These are phyloP conservation scores for Trachythela sp. DNA, from an alignment of 64 coral and sea anemone species.

Conservation along the genomic window DNA sequence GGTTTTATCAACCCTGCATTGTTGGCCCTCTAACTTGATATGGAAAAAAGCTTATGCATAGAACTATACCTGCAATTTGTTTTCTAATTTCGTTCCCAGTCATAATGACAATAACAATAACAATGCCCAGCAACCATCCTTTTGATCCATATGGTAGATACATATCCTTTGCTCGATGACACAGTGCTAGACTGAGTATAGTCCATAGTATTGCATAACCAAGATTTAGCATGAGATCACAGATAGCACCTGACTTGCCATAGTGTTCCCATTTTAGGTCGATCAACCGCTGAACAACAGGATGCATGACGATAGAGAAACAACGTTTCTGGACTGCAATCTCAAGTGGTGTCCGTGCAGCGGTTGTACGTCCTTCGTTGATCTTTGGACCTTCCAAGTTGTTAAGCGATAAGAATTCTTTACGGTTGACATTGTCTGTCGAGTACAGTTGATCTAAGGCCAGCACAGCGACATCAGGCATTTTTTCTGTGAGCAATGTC, in stretches of 20 bases:
- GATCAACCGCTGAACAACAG: neutral
- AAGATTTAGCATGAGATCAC: neutral
- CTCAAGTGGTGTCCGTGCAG: neutral
- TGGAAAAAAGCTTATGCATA: neutral
- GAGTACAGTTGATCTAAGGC: conserved; percentile 91
- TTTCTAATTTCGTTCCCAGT: neutral
- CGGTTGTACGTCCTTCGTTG: neutral
- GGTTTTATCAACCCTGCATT: too few relatives aligned
- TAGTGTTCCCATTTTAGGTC: neutral
- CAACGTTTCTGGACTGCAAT: neutral
- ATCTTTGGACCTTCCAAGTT: neutral
- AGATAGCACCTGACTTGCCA: neutral
- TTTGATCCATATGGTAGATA: neutral
- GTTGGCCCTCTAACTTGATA: too few relatives aligned
- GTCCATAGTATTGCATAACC: neutral
- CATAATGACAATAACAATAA: neutral
- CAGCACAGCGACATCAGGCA: conserved; percentile 79
- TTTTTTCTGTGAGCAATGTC: conserved; percentile 78
- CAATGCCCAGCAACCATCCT: neutral
- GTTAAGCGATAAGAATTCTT: conserved; percentile 48
- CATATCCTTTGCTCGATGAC: neutral
- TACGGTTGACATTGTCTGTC: conserved; percentile 76
- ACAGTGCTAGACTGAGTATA: neutral
- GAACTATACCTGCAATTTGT: neutral
- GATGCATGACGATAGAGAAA: conserved; percentile 2